Conservation (phyloP, 2,113 vertebrate genomes). For the Sphyrna mokarran region DNA sequence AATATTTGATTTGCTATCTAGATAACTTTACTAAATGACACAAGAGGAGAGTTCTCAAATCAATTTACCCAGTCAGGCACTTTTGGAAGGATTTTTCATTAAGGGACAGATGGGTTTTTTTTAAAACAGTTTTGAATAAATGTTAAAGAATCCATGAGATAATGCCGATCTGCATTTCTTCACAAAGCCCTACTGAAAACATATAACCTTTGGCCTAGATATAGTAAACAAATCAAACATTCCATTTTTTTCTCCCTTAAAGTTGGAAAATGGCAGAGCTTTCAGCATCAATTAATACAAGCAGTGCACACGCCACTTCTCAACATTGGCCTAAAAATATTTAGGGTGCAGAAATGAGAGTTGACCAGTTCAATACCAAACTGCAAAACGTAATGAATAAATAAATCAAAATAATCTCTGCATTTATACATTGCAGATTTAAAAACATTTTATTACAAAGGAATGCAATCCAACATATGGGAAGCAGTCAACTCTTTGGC, state of each 20-base stretch:
- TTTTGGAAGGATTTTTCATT: background rate
- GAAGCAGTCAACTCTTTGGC: background rate
- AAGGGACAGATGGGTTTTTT: background rate
- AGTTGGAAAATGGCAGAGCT: background rate
- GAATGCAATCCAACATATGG: background rate
- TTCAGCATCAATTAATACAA: background rate
- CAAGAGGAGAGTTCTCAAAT: background rate
- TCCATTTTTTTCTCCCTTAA: background rate
- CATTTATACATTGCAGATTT: background rate
- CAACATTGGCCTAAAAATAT: background rate
- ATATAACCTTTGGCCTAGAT: slow-evolving; percentile 23
- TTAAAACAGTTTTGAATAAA: background rate
- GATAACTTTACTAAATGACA: background rate
- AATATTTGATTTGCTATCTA: background rate
- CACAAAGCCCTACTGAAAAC: background rate
- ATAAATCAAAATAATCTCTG: background rate
- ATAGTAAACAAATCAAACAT: background rate
- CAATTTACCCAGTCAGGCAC: background rate
- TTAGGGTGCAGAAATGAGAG: background rate
- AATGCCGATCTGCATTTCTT: background rate
- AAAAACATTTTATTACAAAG: background rate
- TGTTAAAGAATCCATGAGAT: background rate
- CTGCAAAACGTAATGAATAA: background rate
- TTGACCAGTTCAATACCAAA: background rate
- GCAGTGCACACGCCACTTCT: background rate